phyloP scores from a whole-genome alignment of 35 echinoderm and acorn worm species.

The Lytechinus variegatus region DNA sequence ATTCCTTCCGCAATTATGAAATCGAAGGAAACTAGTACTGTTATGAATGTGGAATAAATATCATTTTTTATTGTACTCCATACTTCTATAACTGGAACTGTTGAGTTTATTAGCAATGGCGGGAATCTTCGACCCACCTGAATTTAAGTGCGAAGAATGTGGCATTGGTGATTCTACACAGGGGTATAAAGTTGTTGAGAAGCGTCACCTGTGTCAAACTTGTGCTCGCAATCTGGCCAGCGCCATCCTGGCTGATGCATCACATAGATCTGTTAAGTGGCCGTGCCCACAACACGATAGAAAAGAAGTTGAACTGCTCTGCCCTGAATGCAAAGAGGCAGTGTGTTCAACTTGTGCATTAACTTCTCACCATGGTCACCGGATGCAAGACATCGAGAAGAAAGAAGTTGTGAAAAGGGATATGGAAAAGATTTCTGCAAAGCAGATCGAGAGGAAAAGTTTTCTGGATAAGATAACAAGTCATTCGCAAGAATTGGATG shows the following conservation, averaged over 20 bases:
- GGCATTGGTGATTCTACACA: not conserved
- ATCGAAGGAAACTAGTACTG: too few relatives aligned
- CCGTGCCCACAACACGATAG: not conserved
- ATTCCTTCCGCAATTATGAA: too few relatives aligned
- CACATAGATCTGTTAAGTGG: not conserved
- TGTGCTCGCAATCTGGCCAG: not conserved
- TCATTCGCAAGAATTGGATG: not conserved
- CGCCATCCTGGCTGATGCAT: conserved; percentile 1
- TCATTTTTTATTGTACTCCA: too few relatives aligned
- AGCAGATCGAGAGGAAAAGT: not conserved
- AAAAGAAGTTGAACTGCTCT: conserved; percentile 33
- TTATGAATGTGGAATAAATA: too few relatives aligned
- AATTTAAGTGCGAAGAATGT: conserved; percentile 34
- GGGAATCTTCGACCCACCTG: not conserved
- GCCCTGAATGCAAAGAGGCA: not conserved
- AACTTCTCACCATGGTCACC: not conserved
- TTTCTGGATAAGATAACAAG: not conserved
- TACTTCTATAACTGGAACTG: too few relatives aligned
- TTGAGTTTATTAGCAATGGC: not conserved
- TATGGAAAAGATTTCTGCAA: not conserved
- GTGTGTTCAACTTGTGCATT: conserved; percentile 26
- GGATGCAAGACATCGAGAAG: conserved; percentile 15
- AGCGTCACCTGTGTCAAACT: conserved; percentile 23
- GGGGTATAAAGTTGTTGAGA: conserved; percentile 33
- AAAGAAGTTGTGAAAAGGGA: not conserved